These are phyloP conservation scores for Dermolepida albohirtum DNA, from an alignment of 2,888 invertebrate species.

Conservation along the genomic window DNA sequence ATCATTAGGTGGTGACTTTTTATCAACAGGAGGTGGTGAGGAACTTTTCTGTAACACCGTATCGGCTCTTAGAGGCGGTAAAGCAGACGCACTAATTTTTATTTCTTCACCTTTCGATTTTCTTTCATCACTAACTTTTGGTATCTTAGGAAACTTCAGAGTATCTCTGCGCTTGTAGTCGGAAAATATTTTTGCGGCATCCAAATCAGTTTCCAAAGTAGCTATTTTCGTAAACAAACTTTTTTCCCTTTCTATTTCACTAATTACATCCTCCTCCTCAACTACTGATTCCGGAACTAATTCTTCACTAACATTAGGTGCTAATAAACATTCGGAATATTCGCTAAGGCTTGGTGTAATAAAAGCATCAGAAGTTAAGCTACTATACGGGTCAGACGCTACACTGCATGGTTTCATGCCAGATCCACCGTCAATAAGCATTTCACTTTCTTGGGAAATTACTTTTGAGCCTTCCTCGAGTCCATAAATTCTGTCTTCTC, in stretches of 20 bases:
- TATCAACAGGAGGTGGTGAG: not conserved
- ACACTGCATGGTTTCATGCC: not conserved
- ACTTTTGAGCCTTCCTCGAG: not conserved
- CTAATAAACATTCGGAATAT: constrained; percentile 22
- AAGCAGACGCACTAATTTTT: constrained; percentile 5
- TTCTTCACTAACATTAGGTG: constrained; percentile 28
- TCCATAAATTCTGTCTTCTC: not conserved
- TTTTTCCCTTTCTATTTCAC: constrained; percentile 10
- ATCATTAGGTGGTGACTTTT: no score
- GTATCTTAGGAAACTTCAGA: constrained; percentile 8
- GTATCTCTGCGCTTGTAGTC: constrained; percentile 21
- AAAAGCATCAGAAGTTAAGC: not conserved
- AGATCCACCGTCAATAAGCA: constrained; percentile 4
- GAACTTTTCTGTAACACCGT: constrained; percentile 18
- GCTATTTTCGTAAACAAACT: constrained; percentile 28
- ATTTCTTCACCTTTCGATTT: constrained; percentile 21
- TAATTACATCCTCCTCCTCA: constrained; percentile 4
- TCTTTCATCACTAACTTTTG: constrained; percentile 13
- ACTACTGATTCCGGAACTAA: constrained; percentile 1
- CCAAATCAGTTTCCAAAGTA: constrained; percentile 18
- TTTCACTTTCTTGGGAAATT: not conserved
- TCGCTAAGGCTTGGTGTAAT: constrained; percentile 10
- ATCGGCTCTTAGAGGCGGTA: constrained; percentile 30
- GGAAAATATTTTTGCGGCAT: constrained; percentile 5
- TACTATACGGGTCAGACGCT: not conserved